Evolutionary conservation across 2,888 invertebrate species (phyloP).

Genomic region (Apodemia mormo): DNA sequence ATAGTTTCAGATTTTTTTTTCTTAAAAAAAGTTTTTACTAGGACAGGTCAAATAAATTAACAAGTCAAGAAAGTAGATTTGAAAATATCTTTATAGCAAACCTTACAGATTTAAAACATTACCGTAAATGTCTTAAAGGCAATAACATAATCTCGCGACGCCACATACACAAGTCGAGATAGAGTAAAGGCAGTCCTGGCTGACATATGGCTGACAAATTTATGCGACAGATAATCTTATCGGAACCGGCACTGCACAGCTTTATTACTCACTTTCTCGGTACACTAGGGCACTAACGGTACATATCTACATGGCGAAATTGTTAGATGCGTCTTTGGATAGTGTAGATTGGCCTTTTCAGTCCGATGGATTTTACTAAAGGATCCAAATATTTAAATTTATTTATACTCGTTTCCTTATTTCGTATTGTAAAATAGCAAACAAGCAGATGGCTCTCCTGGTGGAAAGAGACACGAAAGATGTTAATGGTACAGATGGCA

Average conservation of each 20-base stretch:
- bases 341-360: not conserved
- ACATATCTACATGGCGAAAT: conserved; percentile 18
- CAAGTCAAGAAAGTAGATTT: too few species aligned
- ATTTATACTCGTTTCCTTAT: too few species aligned
- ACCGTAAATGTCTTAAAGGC: not conserved
- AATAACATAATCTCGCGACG: conserved; percentile 7
- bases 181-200: conserved; percentile 16
- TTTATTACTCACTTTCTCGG: conserved; percentile 53
- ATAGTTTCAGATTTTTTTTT: too few species aligned
- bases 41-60: too few species aligned
- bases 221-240: conserved; percentile 71
- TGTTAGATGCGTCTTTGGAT: not conserved
- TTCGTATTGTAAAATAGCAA: too few species aligned
- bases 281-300: conserved; percentile 33
- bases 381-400: too few species aligned
- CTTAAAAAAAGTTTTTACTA: too few species aligned
- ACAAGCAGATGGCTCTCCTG: too few species aligned
- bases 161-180: conserved; percentile 14
- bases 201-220: conserved; percentile 70
- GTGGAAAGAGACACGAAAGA: too few species aligned
- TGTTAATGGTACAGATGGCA: too few species aligned
- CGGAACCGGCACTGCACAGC: conserved; percentile 50
- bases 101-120: not conserved
- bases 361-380: too few species aligned
- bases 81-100: not conserved